A percentile compares a stretch with the other conserved stretches of the same genome.
Evolutionary conservation across 2,113 vertebrate genomes (phyloP).

Genomic region (Catharus minimus): DNA sequence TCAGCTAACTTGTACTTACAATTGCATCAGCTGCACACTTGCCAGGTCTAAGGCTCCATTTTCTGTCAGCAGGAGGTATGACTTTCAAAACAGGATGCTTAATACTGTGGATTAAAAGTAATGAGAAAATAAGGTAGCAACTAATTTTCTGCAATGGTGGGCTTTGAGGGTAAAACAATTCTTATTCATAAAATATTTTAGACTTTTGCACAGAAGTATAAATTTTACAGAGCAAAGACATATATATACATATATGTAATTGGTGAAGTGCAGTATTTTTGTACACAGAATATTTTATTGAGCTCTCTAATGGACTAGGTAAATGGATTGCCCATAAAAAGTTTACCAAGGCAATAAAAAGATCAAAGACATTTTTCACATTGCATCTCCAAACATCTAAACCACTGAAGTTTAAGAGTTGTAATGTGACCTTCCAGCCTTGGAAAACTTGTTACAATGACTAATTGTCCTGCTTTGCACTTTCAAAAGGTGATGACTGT

Average conservation of each 20-base stretch:
- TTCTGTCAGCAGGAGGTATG: not conserved
- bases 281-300: constrained; percentile 44
- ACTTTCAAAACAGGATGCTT: not conserved
- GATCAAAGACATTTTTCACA: constrained; percentile 69
- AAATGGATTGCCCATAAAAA: constrained; percentile 48
- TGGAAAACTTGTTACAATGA: constrained; percentile 56
- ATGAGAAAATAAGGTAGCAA: not conserved
- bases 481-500: constrained; percentile 52
- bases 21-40: not conserved
- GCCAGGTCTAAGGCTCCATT: not conserved
- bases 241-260: not conserved
- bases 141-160: not conserved
- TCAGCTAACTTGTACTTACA: not conserved
- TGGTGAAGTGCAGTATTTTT: constrained; percentile 26
- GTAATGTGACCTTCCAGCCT: constrained; percentile 52
- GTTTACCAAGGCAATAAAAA: constrained; percentile 65
- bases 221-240: constrained; percentile 32
- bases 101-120: not conserved
- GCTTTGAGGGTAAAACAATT: not conserved
- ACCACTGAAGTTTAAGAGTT: constrained; percentile 44
- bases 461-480: constrained; percentile 52
- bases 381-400: constrained; percentile 52
- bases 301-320: constrained; percentile 38
- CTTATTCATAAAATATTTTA: not conserved
- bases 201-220: not conserved